Base-by-base conservation (phyloP, 2,888 invertebrate genomes). In the Rhagonycha fulva region DNA sequence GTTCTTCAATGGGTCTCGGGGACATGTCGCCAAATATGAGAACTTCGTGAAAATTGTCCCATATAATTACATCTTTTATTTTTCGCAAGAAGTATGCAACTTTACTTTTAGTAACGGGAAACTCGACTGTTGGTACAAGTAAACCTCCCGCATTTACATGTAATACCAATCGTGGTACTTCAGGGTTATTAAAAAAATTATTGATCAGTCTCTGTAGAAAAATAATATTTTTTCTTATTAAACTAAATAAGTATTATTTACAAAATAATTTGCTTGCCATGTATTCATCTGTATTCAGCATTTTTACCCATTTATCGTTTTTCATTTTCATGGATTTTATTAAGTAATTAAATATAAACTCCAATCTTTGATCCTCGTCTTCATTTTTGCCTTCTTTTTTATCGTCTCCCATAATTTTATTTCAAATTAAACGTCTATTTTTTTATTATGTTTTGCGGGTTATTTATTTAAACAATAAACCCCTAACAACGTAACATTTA, bases 241-340 rank as follows among this genome's bases (percentile, higher is more conserved):
- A 69, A 9, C 2, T 30, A 30, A 11, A 30, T 30, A 30, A 19
- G 2, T 19, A 19, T 19, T 30, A 11, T 10, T 30, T 30, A 11
- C 11, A 1, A 11, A 11, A 0, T 30, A 10, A 30, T 30, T 30
- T 24, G 61, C 71, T 70, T 70, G 71, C 94, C 89, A 91, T 91
- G 82, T 91, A 92, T 78, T 95, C 94, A 68, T 93, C 92, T 70
- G 87, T 89, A 62, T 89, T 89, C 80, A 96, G 92, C 92, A 97
- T 94, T 88, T 95, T 97, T 69, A 89, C 86, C 96, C 97, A 98
- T 90, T 94, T 95, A 79, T 98, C 98, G 74, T 92, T 88, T 88
- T 97, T 98, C 79, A 96, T 88, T 85, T 94, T 94, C 82, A 96
- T 91, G 9, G 94, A 90, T 85, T 92, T 93, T 24, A 92, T 87